Evolutionary conservation across 1,140 invertebrate genomes (phyloP).

Genomic region (Brachionus rotundiformis): DNA sequence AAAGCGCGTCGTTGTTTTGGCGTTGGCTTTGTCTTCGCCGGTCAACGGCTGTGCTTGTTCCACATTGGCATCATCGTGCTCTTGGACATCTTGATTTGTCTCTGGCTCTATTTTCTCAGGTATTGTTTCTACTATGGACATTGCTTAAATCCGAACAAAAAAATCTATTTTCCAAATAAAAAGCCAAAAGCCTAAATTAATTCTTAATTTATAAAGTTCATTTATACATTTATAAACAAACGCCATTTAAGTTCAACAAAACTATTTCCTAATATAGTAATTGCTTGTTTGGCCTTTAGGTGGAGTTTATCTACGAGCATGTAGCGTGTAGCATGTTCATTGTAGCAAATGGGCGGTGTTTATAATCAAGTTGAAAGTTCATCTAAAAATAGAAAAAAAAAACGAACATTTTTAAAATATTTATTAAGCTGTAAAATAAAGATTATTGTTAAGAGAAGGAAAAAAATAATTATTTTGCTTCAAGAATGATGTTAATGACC

Average conservation of each 20-base stretch:
- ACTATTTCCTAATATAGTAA: constrained; percentile 33
- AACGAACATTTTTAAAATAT: constrained; percentile 21
- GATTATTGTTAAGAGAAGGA: background rate
- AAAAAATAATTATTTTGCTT: background rate
- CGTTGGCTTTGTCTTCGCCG: background rate
- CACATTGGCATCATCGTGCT: background rate
- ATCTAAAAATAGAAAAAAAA: background rate
- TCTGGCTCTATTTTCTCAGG: background rate
- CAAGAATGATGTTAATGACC: constrained; percentile 50
- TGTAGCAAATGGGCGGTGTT: background rate
- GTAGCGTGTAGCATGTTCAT: background rate
- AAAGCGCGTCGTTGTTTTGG: background rate
- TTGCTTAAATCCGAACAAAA: background rate
- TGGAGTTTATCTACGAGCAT: background rate
- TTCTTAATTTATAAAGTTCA: constrained; percentile 49
- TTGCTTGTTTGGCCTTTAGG: background rate
- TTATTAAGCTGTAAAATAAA: background rate
- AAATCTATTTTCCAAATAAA: background rate
- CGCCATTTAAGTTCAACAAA: constrained; percentile 23
- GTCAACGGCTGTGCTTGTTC: constrained; percentile 43
- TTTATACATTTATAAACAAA: background rate
- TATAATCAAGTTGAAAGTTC: background rate
- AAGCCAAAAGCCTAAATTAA: background rate
- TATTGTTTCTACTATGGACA: constrained; percentile 37
- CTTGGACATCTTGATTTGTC: background rate